Evolutionary conservation across 64 coral and sea anemone species (phyloP).

Genomic region (Astreopora myriophthalma): DNA sequence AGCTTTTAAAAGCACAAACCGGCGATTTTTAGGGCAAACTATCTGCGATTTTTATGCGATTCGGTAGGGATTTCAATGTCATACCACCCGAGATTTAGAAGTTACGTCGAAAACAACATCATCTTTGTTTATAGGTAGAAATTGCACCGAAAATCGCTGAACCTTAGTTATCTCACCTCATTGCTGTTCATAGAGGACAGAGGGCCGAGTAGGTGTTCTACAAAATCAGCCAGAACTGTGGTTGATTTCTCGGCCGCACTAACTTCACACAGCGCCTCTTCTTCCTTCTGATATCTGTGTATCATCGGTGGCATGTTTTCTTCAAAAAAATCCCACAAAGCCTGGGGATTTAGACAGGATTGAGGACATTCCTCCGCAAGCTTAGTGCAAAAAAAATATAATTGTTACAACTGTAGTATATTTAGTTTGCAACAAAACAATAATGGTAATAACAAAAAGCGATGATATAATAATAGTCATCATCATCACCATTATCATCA

Average conservation of each 20-base stretch:
- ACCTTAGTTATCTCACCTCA: neutral
- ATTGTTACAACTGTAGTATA: neutral
- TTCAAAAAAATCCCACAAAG: slow-evolving; percentile 22
- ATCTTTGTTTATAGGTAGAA: no score
- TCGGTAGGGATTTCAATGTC: no score
- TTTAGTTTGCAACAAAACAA: neutral
- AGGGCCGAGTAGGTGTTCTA: neutral
- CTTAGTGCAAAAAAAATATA: neutral
- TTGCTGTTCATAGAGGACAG: neutral
- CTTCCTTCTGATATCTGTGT: neutral
- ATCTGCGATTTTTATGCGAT: no score
- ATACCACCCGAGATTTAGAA: no score
- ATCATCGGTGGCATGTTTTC: neutral
- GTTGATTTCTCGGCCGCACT: neutral
- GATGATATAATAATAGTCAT: neutral
- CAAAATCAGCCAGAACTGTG: slow-evolving; percentile 6
- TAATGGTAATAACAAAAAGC: neutral
- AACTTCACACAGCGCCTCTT: neutral
- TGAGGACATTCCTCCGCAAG: neutral
- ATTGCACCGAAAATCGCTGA: no score
- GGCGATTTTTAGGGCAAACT: no score
- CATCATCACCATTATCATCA: neutral
- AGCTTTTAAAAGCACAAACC: no score
- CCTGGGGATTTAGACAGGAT: neutral
- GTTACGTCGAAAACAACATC: neutral